Base-by-base conservation (phyloP, 2,888 invertebrate genomes). In the Taphrorychus bicolor region DNA sequence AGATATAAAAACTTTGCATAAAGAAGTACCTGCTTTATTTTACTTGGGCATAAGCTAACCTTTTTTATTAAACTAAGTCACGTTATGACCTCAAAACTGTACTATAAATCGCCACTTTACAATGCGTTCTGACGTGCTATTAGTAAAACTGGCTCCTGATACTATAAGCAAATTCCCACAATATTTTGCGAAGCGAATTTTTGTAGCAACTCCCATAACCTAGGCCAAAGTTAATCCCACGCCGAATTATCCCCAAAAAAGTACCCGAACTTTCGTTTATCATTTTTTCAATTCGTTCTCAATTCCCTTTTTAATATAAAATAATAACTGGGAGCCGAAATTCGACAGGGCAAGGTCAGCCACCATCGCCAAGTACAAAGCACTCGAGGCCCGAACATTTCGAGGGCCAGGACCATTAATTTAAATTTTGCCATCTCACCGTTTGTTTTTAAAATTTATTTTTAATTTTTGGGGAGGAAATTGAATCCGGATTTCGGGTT, bases 391-490 rank as follows among this genome's bases (percentile, higher is more conserved):
- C 40, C n/a, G n/a, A n/a, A n/a, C 32, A 16, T 56, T 32, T 56
- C 23, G 17, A n/a, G 18, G 45, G 19, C 19, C 41, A n/a, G 18
- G 18, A 45, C 52, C 42, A 64, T 64, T 56, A 49, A 58, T 64
- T 52, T 52, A 14, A 18, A 19, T 53, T 58, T 62, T 67, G 66
- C 61, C 52, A 16, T 4, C 40, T 67, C 66, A 67, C 32, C 61
- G 61, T 69, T 69, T 57, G 59, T 40, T 66, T 69, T 69, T 66
- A 61, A 57, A 65, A 69, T 62, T 58, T 65, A 63, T 59, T 59
- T 65, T 61, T 52, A 62, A 68, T 63, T 64, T 64, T 64, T 60
- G 59, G 62, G 66, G 65, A 53, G 68, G 63, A 67, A 67, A 62
- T 67, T 62, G 18, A 57, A 58, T 41, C 32, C 17, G n/a, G 42